Evolutionary conservation across 2,113 vertebrate species (phyloP).

Genomic region (Ginglymostoma cirratum): DNA sequence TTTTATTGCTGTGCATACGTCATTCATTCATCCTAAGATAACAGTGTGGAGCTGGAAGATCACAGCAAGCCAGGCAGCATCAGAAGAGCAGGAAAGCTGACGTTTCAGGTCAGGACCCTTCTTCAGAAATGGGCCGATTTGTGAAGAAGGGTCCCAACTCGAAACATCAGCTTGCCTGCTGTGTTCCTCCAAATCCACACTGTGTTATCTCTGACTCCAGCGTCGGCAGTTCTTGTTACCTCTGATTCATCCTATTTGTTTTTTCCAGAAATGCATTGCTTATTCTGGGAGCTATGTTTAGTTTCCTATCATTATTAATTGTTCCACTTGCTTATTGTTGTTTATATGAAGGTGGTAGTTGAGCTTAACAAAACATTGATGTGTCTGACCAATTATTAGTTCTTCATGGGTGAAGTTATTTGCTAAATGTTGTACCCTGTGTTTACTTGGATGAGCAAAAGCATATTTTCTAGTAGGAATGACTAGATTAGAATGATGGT

Average conservation of each 20-base stretch:
- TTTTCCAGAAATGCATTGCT: not conserved
- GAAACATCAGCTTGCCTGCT: too few relatives aligned
- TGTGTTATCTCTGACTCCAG: too few relatives aligned
- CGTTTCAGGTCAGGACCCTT: too few relatives aligned
- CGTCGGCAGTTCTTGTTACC: too few relatives aligned
- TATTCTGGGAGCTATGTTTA: not conserved
- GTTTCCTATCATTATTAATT: not conserved
- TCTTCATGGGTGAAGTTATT: not conserved
- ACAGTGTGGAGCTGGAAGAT: too few relatives aligned
- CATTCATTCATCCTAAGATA: not conserved
- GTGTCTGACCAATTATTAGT: not conserved
- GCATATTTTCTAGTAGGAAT: not conserved
- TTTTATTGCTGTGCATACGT: not conserved
- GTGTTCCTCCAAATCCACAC: too few relatives aligned
- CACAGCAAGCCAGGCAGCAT: too few relatives aligned
- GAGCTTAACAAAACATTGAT: not conserved
- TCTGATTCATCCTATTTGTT: not conserved
- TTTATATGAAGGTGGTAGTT: not conserved
- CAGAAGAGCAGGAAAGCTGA: too few relatives aligned
- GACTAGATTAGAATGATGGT: not conserved
- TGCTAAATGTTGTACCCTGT: not conserved
- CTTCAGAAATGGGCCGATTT: too few relatives aligned
- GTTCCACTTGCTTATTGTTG: not conserved
- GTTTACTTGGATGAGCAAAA: not conserved
- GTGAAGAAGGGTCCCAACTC: too few relatives aligned